Evolutionary conservation across 2,797 vertebrate species (phyloP).

Genomic region (Pelochelys cantorii): DNA sequence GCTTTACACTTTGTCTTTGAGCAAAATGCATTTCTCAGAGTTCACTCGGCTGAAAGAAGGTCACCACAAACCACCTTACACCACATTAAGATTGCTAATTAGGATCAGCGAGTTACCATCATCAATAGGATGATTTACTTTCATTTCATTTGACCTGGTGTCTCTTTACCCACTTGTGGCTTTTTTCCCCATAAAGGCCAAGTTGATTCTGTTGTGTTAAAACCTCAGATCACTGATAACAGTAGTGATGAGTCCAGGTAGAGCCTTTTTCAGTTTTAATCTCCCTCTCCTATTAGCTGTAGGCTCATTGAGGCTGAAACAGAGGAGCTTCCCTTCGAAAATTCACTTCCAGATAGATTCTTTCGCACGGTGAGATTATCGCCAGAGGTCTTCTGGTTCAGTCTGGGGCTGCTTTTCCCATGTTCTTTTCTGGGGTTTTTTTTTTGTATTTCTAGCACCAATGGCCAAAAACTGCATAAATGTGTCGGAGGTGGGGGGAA

Average conservation of each 20-base stretch:
- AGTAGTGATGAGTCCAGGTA: not conserved
- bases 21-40: not conserved
- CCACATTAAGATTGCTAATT: not conserved
- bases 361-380: not conserved
- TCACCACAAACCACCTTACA: not conserved
- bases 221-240: not conserved
- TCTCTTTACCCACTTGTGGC: not conserved
- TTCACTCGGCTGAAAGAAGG: not conserved
- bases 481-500: accelerated
- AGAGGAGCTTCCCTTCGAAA: not conserved
- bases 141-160: not conserved
- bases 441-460: not conserved
- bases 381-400: conserved; percentile 9
- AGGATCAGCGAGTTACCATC: conserved; percentile 13
- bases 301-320: conserved; percentile 2
- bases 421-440: not conserved
- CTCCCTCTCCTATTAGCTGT: not conserved
- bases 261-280: not conserved
- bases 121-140: not conserved
- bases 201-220: not conserved
- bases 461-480: not conserved
- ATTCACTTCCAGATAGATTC: not conserved
- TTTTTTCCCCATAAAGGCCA: not conserved
- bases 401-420: not conserved
- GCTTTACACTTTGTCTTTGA: not conserved